Evolutionary conservation across 2,888 invertebrate species (phyloP), one percentile per base, ranked within the genome.

Genomic region (Clunio marinus): DNA sequence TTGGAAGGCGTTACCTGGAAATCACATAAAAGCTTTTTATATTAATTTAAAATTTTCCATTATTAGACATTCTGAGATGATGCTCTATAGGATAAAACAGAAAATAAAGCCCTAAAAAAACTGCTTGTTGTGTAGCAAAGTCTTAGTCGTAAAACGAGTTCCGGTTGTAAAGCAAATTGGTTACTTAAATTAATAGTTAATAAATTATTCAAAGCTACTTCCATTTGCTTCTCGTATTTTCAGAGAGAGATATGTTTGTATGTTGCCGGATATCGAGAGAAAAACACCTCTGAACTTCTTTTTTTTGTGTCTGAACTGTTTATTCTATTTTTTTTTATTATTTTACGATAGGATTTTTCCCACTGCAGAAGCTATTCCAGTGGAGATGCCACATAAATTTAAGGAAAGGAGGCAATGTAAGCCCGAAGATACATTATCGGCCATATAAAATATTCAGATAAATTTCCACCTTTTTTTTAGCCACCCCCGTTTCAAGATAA

Each of bases 381-480:
- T 22, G 20, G 20, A 51, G 22, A 51, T 59, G 66, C 55, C 10
- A 35, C 32, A 66, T 66, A 66, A 66, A 66, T 66, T 66, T 55
- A 46, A 32, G 25, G 22, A 20, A 13, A 66, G 35, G 55, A 28
- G 17, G 25, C 13, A 1, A 55, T 55, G 55, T 25, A 24, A 51
- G 13, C 20, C 46, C 7, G 32, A 32, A 57, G 25, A 27, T 27
- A 28, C 63, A 66, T 66, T 66, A 66, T 66, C 66, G 46, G n/a
- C 55, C 66, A 35, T 66, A 46, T 66, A 46, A 66, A 66, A 66
- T 32, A 66, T 66, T 66, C 66, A 66, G 55, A 66, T 66, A 55
- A 55, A 55, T 55, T 25, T 57, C 63, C 46, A 63, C 63, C 45
- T 63, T 46, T 63, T 41, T 62, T n/a, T n/a, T n/a, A n/a, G n/a